A percentile compares a stretch with the other conserved stretches of the same genome.
These are phyloP conservation scores for Caenorhabditis uteleia DNA, from an alignment of 2,888 invertebrate species.

Conservation along the genomic window DNA sequence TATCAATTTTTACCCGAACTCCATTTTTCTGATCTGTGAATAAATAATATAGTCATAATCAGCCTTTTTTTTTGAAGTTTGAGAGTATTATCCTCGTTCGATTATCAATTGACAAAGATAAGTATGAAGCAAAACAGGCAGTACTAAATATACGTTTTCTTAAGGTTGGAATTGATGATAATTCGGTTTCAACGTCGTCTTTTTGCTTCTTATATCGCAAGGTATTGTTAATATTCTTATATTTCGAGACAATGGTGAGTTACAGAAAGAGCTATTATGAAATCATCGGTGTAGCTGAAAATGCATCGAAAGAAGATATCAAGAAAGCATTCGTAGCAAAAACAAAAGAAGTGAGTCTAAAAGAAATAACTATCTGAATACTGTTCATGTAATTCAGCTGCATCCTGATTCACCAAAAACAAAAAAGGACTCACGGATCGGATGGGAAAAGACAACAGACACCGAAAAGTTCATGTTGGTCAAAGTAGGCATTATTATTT, in stretches of 20 bases:
- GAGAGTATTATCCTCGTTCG: neutral
- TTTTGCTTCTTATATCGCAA: conserved; percentile 25
- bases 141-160: neutral
- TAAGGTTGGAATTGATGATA: conserved; percentile 3
- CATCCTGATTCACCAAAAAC: conserved; percentile 31
- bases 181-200: conserved; percentile 7
- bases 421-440: conserved; percentile 20
- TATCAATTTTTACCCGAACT: conserved; percentile 7
- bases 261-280: conserved; percentile 36
- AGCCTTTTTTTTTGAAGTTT: neutral
- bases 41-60: neutral
- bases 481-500: conserved; percentile 7
- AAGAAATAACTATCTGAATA: neutral
- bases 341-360: conserved; percentile 22
- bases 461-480: conserved; percentile 43
- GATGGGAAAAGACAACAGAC: conserved; percentile 26
- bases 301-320: conserved; percentile 19
- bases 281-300: conserved; percentile 26
- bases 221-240: neutral
- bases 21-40: conserved; percentile 2
- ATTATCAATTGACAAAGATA: too few relatives aligned
- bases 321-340: conserved; percentile 31
- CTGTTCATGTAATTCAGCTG: conserved; percentile 20
- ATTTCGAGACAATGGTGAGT: neutral
- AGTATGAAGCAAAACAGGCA: neutral